Conservation (phyloP, 2,113 vertebrate species). For the Indicator indicator region DNA sequence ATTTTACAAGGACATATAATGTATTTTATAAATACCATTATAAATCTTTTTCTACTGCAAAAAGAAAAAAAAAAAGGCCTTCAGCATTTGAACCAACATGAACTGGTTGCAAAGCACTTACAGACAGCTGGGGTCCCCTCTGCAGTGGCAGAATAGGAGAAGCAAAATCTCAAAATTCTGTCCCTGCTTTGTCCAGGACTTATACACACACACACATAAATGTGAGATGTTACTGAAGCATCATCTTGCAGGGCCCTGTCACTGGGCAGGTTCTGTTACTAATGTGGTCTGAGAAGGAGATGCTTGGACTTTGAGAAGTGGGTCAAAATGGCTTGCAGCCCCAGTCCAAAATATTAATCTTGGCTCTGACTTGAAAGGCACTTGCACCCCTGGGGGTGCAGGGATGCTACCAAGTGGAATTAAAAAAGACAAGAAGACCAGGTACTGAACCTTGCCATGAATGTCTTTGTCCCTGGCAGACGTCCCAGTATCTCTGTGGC, state of each 20-base stretch:
- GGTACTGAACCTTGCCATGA: neutral
- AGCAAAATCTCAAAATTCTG: neutral
- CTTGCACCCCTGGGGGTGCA: neutral
- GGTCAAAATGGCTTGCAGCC: neutral
- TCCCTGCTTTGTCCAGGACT: neutral
- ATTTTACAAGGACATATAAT: neutral
- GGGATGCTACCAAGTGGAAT: neutral
- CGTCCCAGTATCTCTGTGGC: neutral
- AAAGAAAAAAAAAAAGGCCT: neutral
- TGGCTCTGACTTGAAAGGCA: neutral
- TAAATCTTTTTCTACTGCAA: neutral
- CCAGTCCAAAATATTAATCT: neutral
- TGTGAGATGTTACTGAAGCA: neutral
- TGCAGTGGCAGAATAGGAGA: neutral
- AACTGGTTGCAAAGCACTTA: neutral
- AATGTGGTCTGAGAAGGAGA: neutral
- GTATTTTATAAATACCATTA: neutral
- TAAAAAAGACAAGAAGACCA: neutral
- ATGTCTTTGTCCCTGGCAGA: neutral
- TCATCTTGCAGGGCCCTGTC: neutral
- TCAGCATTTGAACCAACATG: neutral
- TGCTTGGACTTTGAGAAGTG: neutral
- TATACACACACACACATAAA: neutral
- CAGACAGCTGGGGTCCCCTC: neutral
- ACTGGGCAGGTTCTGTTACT: neutral